Percentiles rank a stretch among this genome's conserved stretches.
Evolutionary conservation across 2,888 invertebrate species (phyloP).

Genomic region (Xestia ashworthii): DNA sequence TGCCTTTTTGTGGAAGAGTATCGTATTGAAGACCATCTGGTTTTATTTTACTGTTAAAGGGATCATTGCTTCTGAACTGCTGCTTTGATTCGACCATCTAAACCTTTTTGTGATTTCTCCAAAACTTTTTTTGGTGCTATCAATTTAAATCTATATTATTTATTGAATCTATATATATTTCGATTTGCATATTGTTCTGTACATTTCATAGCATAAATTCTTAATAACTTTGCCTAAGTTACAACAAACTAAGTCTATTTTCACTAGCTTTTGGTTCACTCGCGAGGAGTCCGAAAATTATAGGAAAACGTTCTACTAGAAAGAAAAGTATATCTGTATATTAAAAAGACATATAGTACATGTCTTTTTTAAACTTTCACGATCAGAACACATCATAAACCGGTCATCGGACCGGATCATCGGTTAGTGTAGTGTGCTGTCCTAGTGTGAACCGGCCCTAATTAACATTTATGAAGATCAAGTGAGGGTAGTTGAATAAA

Average conservation of each 20-base stretch:
- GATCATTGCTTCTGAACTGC: neutral
- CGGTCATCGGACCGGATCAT: too few relatives aligned
- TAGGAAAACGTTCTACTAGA: too few relatives aligned
- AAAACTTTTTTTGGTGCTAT: neutral
- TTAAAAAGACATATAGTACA: neutral
- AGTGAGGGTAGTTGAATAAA: too few relatives aligned
- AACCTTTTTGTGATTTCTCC: neutral
- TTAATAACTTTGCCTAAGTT: neutral
- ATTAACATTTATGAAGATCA: too few relatives aligned
- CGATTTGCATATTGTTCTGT: neutral
- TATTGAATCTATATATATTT: too few relatives aligned
- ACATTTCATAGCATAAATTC: neutral
- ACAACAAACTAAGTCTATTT: neutral
- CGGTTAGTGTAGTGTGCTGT: too few relatives aligned
- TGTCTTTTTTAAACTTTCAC: too few relatives aligned
- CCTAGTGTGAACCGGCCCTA: too few relatives aligned
- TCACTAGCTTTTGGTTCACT: neutral
- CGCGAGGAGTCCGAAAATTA: neutral
- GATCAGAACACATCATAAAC: too few relatives aligned
- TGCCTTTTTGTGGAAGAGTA: neutral
- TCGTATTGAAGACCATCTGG: neutral
- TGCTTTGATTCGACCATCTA: constrained; percentile 3
- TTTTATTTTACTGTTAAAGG: neutral
- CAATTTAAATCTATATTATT: neutral
- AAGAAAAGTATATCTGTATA: neutral